Evolutionary conservation across 2,888 invertebrate genomes (phyloP).

Genomic region (Parascotia fuliginaria): DNA sequence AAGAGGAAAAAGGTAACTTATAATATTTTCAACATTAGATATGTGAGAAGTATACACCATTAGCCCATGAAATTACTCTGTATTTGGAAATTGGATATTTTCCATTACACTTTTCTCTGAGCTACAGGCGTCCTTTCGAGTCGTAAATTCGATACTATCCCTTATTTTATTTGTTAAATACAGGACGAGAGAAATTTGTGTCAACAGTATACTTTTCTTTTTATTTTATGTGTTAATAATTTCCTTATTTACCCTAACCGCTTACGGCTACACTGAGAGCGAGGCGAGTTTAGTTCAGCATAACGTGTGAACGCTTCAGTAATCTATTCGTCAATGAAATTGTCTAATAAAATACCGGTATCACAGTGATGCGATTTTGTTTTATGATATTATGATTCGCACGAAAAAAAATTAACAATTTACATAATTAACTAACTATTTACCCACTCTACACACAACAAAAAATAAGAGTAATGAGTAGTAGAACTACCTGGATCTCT

Average conservation of each 20-base stretch:
- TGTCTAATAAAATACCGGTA: neutral
- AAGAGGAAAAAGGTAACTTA: no score
- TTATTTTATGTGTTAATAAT: conserved; percentile 25
- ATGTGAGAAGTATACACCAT: no score
- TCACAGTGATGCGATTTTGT: neutral
- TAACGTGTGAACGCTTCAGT: conserved; percentile 3
- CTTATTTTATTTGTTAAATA: conserved; percentile 8
- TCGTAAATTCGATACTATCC: conserved; percentile 14
- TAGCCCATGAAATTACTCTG: neutral
- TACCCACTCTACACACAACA: no score
- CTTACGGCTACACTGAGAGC: conserved; percentile 17
- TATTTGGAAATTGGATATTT: neutral
- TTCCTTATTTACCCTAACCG: conserved; percentile 26
- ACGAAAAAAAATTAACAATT: no score
- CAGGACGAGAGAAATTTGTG: conserved; percentile 9
- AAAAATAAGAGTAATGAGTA: no score
- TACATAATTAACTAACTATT: no score
- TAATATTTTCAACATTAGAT: no score
- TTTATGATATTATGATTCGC: neutral
- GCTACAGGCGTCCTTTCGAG: neutral
- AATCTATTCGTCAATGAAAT: conserved; percentile 13
- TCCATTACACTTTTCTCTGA: neutral
- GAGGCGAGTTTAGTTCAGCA: conserved; percentile 18
- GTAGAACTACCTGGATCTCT: no score
- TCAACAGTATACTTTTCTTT: conserved; percentile 15